phyloP scores from a whole-genome alignment of 2,113 vertebrate genomes.

The Dendrocopos noguchii region DNA sequence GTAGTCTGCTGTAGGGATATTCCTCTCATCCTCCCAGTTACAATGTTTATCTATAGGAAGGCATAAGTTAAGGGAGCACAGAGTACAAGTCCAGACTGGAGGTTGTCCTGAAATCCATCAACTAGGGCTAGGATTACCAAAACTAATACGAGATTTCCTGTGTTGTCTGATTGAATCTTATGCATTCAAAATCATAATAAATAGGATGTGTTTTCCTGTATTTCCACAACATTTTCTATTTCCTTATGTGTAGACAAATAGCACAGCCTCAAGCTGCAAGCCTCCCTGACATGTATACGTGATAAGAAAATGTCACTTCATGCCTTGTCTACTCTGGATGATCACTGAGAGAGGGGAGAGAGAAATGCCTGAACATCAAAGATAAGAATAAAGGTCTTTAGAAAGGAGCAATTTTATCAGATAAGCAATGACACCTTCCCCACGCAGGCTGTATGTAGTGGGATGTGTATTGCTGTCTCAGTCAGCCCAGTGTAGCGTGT shows the following conservation, averaged over 20 bases:
- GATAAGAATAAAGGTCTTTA: constrained; percentile 9
- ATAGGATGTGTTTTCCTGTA: background rate
- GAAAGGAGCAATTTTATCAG: background rate
- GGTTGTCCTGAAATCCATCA: background rate
- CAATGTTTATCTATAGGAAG: background rate
- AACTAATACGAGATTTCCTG: background rate
- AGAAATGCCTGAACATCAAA: background rate
- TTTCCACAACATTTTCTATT: background rate
- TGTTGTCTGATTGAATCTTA: background rate
- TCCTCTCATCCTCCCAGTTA: background rate
- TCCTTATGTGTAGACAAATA: background rate
- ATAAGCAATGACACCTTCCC: background rate
- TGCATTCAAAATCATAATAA: background rate
- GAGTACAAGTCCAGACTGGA: background rate
- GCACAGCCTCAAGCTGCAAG: background rate
- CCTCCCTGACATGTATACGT: background rate
- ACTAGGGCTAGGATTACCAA: background rate
- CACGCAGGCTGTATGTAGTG: background rate
- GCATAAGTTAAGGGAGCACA: background rate
- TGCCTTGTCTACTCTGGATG: background rate
- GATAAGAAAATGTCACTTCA: constrained; percentile 9
- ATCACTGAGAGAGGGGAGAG: background rate
- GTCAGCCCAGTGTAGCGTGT: background rate
- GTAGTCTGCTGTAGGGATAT: background rate
- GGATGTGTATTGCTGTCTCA: background rate